Base-by-base conservation (phyloP, 2,113 vertebrate genomes). In the Agapornis roseicollis region DNA sequence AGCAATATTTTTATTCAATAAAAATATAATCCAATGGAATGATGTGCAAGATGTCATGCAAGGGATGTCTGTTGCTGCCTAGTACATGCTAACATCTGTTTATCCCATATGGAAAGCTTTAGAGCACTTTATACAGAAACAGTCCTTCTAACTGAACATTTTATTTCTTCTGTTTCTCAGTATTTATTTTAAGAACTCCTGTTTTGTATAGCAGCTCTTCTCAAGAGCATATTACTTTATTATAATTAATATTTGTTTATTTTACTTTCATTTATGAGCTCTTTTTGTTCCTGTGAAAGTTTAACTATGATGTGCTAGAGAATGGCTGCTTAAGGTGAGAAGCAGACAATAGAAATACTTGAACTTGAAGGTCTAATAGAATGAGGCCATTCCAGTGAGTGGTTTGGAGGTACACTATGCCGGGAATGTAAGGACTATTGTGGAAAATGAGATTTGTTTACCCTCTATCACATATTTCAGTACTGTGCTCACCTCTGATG, bases 151-250 rank as follows among this genome's bases (percentile, higher is more conserved):
- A 72, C 58, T 55, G 64, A 96, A 87, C 72, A 53, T 69, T 96
- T 83, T 92, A 61, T 93, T 95, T 92, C 61, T 93, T 71, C 93
- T 96, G 85, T 80, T 58, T 58, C 85, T 95, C 64, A 70, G 64
- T 94, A 65, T 78, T 93, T 94, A 90, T 88, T 90, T 88, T 93
- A 74, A 94, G 77, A 86, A 73, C n/a, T 95, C 41, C 18, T 88
- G n/a, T 63, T 89, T 66, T 41, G 8, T 76, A 16, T 61, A 72
- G 44, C 22, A 92, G 11, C 22, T 93, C 18, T 90, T 91, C 46
- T 88, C 41, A 44, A 72, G 46, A 91, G 33, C n/a, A 28, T 81
- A 49, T 89, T 78, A 41, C 16, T 13, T 83, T 64, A 11, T 73
- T 72, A 9, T n/a, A 68, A 58, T 71, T 94, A 61, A 35, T 88